Base-by-base conservation (phyloP, 1,140 invertebrate species). In the Diploscapter pachys region DNA sequence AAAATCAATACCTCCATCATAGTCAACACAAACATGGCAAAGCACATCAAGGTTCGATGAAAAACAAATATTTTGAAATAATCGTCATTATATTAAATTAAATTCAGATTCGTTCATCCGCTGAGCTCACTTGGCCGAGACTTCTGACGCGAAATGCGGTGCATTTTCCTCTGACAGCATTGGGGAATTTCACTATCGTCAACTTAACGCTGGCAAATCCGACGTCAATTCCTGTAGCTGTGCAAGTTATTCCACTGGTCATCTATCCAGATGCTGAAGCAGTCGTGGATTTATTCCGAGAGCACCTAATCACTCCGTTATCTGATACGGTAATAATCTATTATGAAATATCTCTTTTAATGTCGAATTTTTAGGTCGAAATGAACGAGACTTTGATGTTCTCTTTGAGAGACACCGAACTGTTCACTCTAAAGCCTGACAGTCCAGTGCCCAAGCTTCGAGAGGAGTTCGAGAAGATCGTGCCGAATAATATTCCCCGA, bases 111-210 rank as follows among this genome's bases (percentile, higher is more conserved):
- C 88, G 89, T 72, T 90, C 91, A 6, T 88, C 90, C 80, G 90
- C 91, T 56, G 89, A 90, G 81, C 89, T 92, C 75, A 89, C 89
- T 56, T 93, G 92, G 92, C 92, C 92, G 5, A 84, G 88, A 55
- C 78, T 91, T 3, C 81, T 88, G 31, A 85, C 87, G 55, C 86
- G 86, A 71, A 85, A 85, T 67, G 82, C 88, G 57, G 83, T 93
- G 71, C 87, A 88, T 72, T 93, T 93, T 88, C 92, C 92, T 6
- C 85, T 93, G 52, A 93, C 92, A 4, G 92, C 93, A 87, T 89
- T 93, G 74, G 91, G 91, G 64, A 93, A 93, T 85, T 89, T 88
- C 55, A 90, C 91, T n/a, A 85, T 88, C 51, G 85, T 87, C 78
- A 88, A 89, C 80, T 84, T 89, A 72, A 85, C 87, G 3, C 81